Evolutionary conservation across 2,888 invertebrate genomes (phyloP), one percentile per base, ranked within the genome.

Genomic region (Chrysomela aeneicollis): DNA sequence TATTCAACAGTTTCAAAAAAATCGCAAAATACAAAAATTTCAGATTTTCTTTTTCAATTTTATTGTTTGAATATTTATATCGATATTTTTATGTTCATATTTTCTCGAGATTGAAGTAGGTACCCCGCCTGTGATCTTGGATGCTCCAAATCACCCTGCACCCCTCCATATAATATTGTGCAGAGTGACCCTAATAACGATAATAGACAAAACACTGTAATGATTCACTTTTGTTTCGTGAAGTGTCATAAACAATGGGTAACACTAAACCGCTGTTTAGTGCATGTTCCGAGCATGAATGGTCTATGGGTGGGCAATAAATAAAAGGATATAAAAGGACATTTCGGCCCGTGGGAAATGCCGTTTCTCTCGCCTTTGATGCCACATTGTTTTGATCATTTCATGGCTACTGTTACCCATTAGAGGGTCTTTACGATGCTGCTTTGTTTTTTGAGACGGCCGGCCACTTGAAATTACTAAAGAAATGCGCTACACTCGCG

Each of bases 221-320:
- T 80, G 81, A 80, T 81, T 81, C 79, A 78, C 81, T 81, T 80
- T 82, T 82, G 82, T 82, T 82, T 82, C 79, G 78, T 80, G 75
- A 77, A 82, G 81, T 79, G 78, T 73, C 74, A 70, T 79, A 81
- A 81, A 82, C 82, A 82, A 82, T 81, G 78, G 78, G 82, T 81
- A 81, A 82, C 81, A 78, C 78, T 80, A 82, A 78, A 82, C 81
- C 80, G 79, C 81, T 80, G 81, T 80, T 80, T 79, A 78, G 77
- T 69, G 74, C 59, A 59, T 76, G 78, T 42, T 15, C 2, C 3
- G n/a, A 42, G 42, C 15, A 42, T 42, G 42, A 42, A 42, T 42
- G 15, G 42, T n/a, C 15, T 42, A 22, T 46, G 42, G 19, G 78
- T 77, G 79, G 55, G 61, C 67, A 46, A 67, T 67, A 63, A 67